Percentiles rank a stretch among this genome's conserved stretches.
These are phyloP conservation scores for Sebastes nivosus DNA, from an alignment of 2,797 vertebrate genomes.

Conservation along the genomic window DNA sequence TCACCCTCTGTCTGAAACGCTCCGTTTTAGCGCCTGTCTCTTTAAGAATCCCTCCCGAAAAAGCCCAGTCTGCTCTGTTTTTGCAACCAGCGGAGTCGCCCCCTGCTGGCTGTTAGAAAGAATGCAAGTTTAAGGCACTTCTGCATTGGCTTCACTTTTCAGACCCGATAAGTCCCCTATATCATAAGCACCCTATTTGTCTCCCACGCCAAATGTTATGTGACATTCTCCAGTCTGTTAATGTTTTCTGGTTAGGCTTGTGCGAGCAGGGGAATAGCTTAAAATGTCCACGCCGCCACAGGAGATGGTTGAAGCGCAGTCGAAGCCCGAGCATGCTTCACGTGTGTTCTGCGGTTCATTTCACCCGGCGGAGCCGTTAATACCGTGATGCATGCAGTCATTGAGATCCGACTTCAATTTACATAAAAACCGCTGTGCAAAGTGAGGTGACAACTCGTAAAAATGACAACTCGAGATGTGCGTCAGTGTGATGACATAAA, in stretches of 20 bases:
- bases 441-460: conserved; percentile 2
- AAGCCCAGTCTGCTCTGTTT: no score
- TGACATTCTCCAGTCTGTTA: not conserved
- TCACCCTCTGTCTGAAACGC: no score
- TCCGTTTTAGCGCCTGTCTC: no score
- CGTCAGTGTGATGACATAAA: not conserved
- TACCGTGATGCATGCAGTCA: conserved; percentile 23
- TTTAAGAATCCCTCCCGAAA: no score
- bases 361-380: conserved; percentile 9
- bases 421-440: conserved; percentile 12
- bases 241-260: not conserved
- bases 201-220: not conserved
- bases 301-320: not conserved
- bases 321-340: not conserved
- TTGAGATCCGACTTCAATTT: conserved; percentile 16
- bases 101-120: no score
- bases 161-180: not conserved
- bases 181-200: not conserved
- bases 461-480: not conserved
- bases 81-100: no score
- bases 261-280: not conserved
- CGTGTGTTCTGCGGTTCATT: conserved; percentile 8
- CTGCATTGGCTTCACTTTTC: no score
- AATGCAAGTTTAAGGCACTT: no score
- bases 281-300: not conserved